These are phyloP conservation scores for Emydoidea blandingii DNA, from an alignment of 2,797 vertebrate species.

Conservation along the genomic window DNA sequence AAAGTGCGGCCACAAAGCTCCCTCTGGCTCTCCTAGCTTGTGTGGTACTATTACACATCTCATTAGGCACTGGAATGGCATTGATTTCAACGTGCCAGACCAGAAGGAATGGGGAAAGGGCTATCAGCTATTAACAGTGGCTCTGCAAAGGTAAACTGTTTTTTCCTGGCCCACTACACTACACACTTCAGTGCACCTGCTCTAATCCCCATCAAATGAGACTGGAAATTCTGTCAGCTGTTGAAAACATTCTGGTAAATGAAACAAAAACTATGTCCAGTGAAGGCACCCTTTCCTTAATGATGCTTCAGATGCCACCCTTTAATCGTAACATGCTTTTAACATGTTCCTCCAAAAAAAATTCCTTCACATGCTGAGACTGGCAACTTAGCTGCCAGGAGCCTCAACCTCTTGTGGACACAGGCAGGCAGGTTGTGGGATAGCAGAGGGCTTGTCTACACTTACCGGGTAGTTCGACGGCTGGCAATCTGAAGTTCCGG, in stretches of 20 bases:
- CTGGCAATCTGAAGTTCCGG: no score
- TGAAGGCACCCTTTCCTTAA: not conserved
- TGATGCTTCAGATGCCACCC: not conserved
- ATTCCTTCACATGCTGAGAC: not conserved
- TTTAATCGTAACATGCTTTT: not conserved
- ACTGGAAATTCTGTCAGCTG: not conserved
- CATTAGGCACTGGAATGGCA: not conserved
- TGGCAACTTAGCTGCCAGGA: not conserved
- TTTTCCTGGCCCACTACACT: not conserved
- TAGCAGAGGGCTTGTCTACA: no score
- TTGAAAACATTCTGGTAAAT: not conserved
- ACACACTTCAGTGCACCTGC: not conserved
- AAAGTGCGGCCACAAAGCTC: no score
- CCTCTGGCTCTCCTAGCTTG: not conserved
- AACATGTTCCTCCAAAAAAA: not conserved
- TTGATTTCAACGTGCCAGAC: not conserved
- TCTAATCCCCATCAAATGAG: not conserved
- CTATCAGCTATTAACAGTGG: not conserved
- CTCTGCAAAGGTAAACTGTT: not conserved
- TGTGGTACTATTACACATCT: not conserved
- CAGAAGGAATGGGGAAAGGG: not conserved
- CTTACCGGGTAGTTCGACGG: no score
- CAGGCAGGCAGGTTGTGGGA: no score
- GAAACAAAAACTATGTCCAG: not conserved
- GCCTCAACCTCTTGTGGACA: not conserved